Evolutionary conservation across 2,797 vertebrate genomes (phyloP), one percentile per base, ranked within the genome.

Genomic region (Lateolabrax maculatus): DNA sequence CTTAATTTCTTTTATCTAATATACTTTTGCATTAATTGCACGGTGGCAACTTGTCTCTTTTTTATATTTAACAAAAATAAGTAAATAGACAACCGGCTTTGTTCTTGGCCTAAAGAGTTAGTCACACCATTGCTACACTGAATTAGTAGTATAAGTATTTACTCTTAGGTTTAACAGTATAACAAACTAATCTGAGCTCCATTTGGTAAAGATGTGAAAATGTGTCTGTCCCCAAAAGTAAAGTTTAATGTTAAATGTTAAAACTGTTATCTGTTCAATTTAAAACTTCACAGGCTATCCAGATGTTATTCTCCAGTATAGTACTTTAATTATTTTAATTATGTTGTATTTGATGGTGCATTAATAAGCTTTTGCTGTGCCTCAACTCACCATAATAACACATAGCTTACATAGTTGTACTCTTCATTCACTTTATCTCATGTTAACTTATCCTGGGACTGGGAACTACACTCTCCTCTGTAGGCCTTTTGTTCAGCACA

Each of bases 401-500:
- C 6, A 21, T 1, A 52, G 11, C 21, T 7, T 58, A 29, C 3
- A 36, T 1, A 31, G 71, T 69, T 84, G 23, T 75, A 52, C 46
- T 66, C 41, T 19, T 70, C 53, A 49, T 61, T 82, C 39, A 36
- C n/a, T 27, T 84, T 86, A 77, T 83, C 79, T 74, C 9, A 34
- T 9, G 57, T 10, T n/a, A 77, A 61, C 36, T 29, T n/a, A 55
- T 56, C 37, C 55, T 71, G 34, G 57, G 69, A 63, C 57, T 52
- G 29, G 13, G 23, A 72, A 41, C 21, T 63, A 60, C 58, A 62
- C 19, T 58, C 51, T 66, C 39, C 44, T 89, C 78, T 84, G 70
- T 56, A 13, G 56, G 46, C 52, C 85, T 85, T 89, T 88, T 91
- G 90, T 93, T 79, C 81, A 72, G 44, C 31, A 39, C 9, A 34